These are phyloP conservation scores for Muraenolepis orangiensis DNA, from an alignment of 2,797 vertebrate genomes.

Conservation along the genomic window DNA sequence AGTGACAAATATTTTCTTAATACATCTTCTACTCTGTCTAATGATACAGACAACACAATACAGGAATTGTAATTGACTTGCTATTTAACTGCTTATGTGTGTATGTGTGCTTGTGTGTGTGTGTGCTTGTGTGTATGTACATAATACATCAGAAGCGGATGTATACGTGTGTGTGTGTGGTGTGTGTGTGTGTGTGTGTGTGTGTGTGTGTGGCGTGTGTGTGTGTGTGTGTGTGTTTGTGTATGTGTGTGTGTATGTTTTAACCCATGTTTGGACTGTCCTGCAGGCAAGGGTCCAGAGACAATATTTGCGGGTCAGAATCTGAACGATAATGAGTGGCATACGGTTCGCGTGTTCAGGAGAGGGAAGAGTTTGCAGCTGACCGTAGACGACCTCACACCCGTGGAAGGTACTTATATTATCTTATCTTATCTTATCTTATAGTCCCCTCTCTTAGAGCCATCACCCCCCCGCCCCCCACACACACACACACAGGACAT, in stretches of 20 bases:
- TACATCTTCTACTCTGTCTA: conserved; percentile 34
- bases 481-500: no score
- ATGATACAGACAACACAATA: background rate
- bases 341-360: conserved; percentile 96
- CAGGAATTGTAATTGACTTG: background rate
- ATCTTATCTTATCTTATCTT: conserved; percentile 15
- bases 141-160: background rate
- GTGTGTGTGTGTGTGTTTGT: conserved; percentile 7
- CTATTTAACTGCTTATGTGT: conserved; percentile 10
- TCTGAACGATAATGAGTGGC: conserved; percentile 99
- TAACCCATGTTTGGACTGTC: conserved; percentile 89
- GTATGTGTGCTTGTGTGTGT: background rate
- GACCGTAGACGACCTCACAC: conserved; percentile 91
- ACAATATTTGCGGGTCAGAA: conserved; percentile 98
- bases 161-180: background rate
- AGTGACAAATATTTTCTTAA: conserved; percentile 25
- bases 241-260: conserved; percentile 44
- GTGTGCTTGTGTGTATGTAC: background rate
- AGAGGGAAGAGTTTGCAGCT: conserved; percentile 96
- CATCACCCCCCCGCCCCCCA: background rate
- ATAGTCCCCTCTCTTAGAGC: background rate
- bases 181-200: conserved; percentile 4
- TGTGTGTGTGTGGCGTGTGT: conserved; percentile 15
- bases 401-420: conserved; percentile 93
- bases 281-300: conserved; percentile 99